Evolutionary conservation across 2,797 vertebrate genomes (phyloP), one percentile per base, ranked within the genome.

Genomic region (Coilia nasus): DNA sequence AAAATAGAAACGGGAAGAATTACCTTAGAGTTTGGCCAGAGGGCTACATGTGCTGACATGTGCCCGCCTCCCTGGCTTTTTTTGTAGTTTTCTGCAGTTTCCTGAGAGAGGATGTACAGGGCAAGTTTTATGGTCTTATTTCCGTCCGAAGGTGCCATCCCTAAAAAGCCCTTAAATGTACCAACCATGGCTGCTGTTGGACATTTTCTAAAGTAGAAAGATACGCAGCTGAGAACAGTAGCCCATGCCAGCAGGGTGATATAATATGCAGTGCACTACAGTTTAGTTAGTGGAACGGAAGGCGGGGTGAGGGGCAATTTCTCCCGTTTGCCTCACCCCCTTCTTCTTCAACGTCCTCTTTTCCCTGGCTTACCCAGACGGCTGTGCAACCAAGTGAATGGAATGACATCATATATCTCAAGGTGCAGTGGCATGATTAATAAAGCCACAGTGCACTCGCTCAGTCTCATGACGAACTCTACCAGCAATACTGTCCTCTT

Each of bases 1-100:
- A 59, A 75, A 83, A 86, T 62, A 83, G 46, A 83, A 87, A 83
- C n/a, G 54, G 19, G 23, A 81, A n/a, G 78, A 86, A 85, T 62
- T 47, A 84, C 60, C 47, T 82, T 81, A 47, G 71, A 81, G n/a
- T 83, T 87, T 87, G 35, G n/a, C 82, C 81, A 21, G 81, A 85
- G 87, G 88, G 83, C 28, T 78, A 82, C 31, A 81, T 81, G 82
- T 57, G 67, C 47, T 23, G 23, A 83, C 50, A 9, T 54, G 46
- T 47, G 46, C 46, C 50, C 14, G 3, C 50, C 50, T 14, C 50
- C 14, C 9, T 54, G 50, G 2, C 7, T 14, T 54, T 54, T 54
- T 54, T 3, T 28, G 0, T n/a, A 44, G 17, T 21, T 35, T 19
- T 78, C 14, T 75, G 3, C 35, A 75, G 31, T 10, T 31, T 78